A percentile compares a stretch with the other conserved stretches of the same genome.
phyloP scores from a whole-genome alignment of 2,113 vertebrate species.

The Xiphophorus couchianus region DNA sequence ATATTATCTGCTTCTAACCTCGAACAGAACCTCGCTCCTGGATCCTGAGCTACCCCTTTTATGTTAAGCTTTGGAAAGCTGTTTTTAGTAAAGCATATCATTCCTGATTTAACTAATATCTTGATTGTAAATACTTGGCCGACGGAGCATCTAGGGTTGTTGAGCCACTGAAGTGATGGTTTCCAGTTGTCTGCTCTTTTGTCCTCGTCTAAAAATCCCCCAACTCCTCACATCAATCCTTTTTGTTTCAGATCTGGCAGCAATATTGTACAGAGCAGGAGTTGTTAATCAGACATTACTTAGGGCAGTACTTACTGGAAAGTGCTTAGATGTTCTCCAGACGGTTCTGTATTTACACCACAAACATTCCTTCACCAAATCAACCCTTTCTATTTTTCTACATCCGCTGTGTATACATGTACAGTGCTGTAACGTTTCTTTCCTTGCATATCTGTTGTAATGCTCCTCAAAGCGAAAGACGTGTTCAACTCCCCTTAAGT shows the following conservation, averaged over 20 bases:
- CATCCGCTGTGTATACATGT: conserved; percentile 61
- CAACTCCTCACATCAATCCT: background rate
- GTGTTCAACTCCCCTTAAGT: conserved; percentile 12
- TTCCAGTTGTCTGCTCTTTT: background rate
- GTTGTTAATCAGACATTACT: background rate
- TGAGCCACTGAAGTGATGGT: background rate
- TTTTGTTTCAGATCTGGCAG: conserved; percentile 13
- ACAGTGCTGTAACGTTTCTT: conserved; percentile 44
- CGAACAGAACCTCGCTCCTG: background rate
- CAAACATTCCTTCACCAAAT: conserved; percentile 57
- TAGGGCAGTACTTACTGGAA: conserved; percentile 17
- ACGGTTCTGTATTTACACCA: conserved; percentile 2
- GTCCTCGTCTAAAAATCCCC: background rate
- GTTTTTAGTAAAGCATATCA: conserved; percentile 39
- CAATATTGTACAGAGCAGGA: conserved; percentile 54
- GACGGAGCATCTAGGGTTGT: conserved; percentile 5
- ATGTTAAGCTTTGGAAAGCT: conserved; percentile 6
- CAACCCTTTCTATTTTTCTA: conserved; percentile 72
- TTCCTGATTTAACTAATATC: conserved; percentile 50
- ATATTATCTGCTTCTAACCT: background rate
- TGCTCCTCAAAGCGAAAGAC: conserved; percentile 5
- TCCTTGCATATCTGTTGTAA: conserved; percentile 33
- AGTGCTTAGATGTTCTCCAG: background rate
- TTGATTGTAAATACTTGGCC: conserved; percentile 65
- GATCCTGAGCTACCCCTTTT: background rate